Conservation (phyloP, 2,888 invertebrate species). For the Apamea epomidion region DNA sequence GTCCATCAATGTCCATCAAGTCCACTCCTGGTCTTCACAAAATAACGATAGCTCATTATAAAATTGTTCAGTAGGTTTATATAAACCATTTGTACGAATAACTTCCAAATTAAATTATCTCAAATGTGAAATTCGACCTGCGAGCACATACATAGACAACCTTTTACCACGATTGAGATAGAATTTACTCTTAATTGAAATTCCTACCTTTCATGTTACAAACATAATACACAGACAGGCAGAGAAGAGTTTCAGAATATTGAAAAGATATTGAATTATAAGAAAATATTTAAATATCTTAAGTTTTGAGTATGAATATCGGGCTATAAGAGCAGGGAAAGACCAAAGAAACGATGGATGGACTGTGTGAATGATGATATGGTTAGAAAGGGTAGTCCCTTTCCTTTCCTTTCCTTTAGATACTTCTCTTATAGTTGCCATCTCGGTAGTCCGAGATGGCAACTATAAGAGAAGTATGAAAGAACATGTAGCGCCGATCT, state of each 20-base stretch:
- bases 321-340: not conserved
- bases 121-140: constrained; percentile 6
- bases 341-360: no score
- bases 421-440: no score
- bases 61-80: no score
- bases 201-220: not conserved
- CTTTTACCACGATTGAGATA: constrained; percentile 17
- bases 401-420: no score
- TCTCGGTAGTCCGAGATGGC: no score
- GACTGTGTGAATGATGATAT: no score
- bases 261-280: not conserved
- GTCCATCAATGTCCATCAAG: no score
- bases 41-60: no score
- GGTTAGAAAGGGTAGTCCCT: no score
- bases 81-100: not conserved
- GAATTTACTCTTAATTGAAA: constrained; percentile 20
- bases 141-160: not conserved
- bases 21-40: no score
- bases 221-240: not conserved
- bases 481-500: no score
- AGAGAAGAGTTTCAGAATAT: not conserved
- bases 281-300: not conserved
- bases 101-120: constrained; percentile 18
- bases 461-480: no score
- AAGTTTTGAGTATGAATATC: not conserved